phyloP scores from a whole-genome alignment of 2,888 invertebrate species.

The Athripsodes cinereus region DNA sequence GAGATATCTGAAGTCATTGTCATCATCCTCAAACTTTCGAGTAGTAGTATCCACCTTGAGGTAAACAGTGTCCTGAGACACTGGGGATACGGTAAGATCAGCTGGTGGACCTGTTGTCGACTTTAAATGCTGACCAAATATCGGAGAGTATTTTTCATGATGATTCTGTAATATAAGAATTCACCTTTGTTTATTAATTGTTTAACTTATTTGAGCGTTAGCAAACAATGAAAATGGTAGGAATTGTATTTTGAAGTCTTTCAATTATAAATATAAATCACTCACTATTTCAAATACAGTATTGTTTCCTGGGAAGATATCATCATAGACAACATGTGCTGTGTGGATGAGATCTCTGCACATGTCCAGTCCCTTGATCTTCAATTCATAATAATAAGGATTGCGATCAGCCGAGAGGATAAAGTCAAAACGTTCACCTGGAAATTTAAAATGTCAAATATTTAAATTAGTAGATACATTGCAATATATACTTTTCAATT shows the following conservation, averaged over 20 bases:
- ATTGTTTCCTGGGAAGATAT: slow-evolving; percentile 29
- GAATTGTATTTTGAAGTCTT: not conserved
- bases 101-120: slow-evolving; percentile 13
- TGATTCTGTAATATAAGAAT: not conserved
- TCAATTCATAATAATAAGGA: slow-evolving; percentile 50
- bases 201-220: too few relatives aligned
- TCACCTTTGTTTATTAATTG: too few relatives aligned
- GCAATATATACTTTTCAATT: too few relatives aligned
- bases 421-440: slow-evolving; percentile 61
- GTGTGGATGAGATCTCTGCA: slow-evolving; percentile 42
- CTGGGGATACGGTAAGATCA: slow-evolving; percentile 20
- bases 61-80: slow-evolving; percentile 37
- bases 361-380: slow-evolving; percentile 44
- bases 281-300: slow-evolving; percentile 3
- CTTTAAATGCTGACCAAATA: slow-evolving; percentile 33
- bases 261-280: not conserved
- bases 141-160: not conserved
- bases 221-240: too few relatives aligned
- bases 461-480: not conserved
- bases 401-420: slow-evolving; percentile 48
- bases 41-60: slow-evolving; percentile 45
- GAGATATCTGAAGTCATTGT: slow-evolving; percentile 48
- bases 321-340: slow-evolving; percentile 45
- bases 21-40: slow-evolving; percentile 39
- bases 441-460: slow-evolving; percentile 31